Evolutionary conservation across 2,797 vertebrate genomes (phyloP).

Genomic region (Streptopelia turtur): DNA sequence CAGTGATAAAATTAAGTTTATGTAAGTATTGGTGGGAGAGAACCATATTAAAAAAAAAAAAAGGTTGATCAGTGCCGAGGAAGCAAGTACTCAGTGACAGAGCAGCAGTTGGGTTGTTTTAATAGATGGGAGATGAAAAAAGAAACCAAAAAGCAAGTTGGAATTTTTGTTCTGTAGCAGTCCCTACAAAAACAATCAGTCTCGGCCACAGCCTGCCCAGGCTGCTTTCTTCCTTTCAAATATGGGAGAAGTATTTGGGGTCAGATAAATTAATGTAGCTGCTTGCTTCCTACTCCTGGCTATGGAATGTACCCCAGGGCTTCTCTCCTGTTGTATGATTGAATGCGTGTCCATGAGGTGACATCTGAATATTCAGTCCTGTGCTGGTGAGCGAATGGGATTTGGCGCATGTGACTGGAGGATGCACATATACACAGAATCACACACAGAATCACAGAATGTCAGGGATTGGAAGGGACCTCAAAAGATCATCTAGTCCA

Average conservation of each 20-base stretch:
- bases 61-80: background rate
- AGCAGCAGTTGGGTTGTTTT: background rate
- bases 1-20: background rate
- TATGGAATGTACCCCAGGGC: accelerated
- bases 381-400: background rate
- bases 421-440: too few species aligned
- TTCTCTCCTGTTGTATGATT: background rate
- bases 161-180: background rate
- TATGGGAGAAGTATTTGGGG: background rate
- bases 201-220: background rate
- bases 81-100: background rate
- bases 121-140: background rate
- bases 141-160: background rate
- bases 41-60: background rate
- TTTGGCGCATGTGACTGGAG: background rate
- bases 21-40: background rate
- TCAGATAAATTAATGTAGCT: background rate
- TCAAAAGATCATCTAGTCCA: too few species aligned
- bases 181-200: background rate
- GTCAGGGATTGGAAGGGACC: too few species aligned
- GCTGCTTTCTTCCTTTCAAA: background rate
- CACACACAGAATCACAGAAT: too few species aligned
- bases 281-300: background rate
- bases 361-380: background rate
- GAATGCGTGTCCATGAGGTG: background rate